Conservation (phyloP, 2,113 vertebrate species). For the Ancistrus triradiatus region DNA sequence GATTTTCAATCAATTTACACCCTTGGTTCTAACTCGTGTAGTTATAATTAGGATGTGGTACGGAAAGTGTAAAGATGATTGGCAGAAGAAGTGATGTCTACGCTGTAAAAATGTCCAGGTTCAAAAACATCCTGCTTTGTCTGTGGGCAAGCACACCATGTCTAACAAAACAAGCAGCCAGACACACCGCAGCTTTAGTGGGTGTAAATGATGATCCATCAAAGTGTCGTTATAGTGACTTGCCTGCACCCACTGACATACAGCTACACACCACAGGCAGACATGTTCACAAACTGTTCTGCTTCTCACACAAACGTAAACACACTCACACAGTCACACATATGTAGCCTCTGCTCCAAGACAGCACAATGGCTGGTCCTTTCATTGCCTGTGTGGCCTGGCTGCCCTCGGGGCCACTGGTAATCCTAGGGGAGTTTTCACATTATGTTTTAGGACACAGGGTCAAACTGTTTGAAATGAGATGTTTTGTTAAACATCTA, state of each 20-base stretch:
- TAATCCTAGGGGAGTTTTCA: conserved; percentile 77
- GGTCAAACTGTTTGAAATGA: conserved; percentile 78
- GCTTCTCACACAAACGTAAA: conserved; percentile 21
- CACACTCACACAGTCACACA: conserved; percentile 41
- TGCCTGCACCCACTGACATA: conserved; percentile 73
- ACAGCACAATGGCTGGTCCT: conserved; percentile 66
- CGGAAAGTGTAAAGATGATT: conserved; percentile 51
- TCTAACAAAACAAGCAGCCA: conserved; percentile 74
- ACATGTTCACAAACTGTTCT: conserved; percentile 32
- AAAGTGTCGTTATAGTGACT: conserved; percentile 75
- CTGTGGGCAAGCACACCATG: conserved; percentile 70
- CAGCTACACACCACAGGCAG: conserved; percentile 64
- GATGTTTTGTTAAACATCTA: conserved; percentile 80
- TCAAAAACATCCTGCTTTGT: conserved; percentile 60
- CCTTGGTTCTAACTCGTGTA: neutral
- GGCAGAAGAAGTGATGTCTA: conserved; percentile 57
- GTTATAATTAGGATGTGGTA: neutral
- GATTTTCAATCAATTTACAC: no score
- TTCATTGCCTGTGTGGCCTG: conserved; percentile 66
- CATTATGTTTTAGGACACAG: conserved; percentile 70
- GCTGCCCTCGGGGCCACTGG: conserved; percentile 64
- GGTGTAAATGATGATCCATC: conserved; percentile 77
- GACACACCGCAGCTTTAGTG: conserved; percentile 64
- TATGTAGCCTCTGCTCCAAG: conserved; percentile 47
- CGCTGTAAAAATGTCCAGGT: conserved; percentile 67